Conservation (phyloP, 1,140 invertebrate genomes). For the Procambarus clarkii region DNA sequence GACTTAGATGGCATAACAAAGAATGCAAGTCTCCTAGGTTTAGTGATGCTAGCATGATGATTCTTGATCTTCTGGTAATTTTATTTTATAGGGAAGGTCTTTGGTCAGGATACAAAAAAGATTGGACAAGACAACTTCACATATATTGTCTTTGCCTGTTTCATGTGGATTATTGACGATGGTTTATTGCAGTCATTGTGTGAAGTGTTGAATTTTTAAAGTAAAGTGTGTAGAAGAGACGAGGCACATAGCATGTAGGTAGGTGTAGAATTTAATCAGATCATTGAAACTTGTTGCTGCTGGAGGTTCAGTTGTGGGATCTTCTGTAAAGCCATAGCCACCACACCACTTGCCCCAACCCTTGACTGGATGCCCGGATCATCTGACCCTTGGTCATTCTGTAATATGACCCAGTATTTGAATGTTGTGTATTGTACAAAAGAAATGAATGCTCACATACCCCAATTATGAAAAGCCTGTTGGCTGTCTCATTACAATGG, state of each 20-base stretch:
- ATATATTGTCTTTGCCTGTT: background rate
- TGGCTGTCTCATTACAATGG: constrained; percentile 5
- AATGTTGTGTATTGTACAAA: constrained; percentile 12
- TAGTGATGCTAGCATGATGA: too few relatives aligned
- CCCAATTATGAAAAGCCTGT: constrained; percentile 8
- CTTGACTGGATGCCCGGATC: background rate
- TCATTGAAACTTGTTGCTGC: background rate
- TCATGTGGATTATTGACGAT: background rate
- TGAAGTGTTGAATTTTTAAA: background rate
- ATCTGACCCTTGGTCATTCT: background rate
- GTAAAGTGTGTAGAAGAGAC: background rate
- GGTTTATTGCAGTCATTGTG: background rate
- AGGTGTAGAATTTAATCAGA: background rate
- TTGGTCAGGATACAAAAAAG: background rate
- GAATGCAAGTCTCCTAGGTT: too few relatives aligned
- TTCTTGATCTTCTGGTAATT: too few relatives aligned
- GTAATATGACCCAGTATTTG: constrained; percentile 15
- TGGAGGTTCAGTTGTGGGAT: constrained; percentile 10
- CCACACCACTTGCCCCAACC: background rate
- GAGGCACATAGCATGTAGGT: background rate
- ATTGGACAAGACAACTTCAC: background rate
- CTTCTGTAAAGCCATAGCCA: background rate
- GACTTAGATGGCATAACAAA: too few relatives aligned
- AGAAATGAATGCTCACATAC: constrained; percentile 1
- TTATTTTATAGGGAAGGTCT: background rate